Evolutionary conservation across 2,797 vertebrate species (phyloP).

Genomic region (Diplodus sargus): DNA sequence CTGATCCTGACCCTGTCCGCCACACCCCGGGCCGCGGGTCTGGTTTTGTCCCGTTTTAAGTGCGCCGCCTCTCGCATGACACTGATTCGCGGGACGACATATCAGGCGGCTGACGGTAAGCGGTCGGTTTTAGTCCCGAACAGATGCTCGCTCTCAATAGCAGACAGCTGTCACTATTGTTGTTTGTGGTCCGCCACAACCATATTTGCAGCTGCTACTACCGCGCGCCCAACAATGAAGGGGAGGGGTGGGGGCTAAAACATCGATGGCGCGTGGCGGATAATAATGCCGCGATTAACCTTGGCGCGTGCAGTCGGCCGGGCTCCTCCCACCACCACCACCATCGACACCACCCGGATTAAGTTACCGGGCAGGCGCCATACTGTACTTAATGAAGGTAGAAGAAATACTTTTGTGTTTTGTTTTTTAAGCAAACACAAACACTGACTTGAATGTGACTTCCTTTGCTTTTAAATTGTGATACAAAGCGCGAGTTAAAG

Average conservation of each 20-base stretch:
- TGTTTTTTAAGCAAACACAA: too few species aligned
- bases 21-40: constrained; percentile 65
- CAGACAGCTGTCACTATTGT: constrained; percentile 90
- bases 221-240: constrained; percentile 83
- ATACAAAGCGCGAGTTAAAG: not conserved
- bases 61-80: constrained; percentile 71
- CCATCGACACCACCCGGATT: constrained; percentile 65
- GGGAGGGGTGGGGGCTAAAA: constrained; percentile 71
- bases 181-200: constrained; percentile 82
- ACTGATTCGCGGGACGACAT: constrained; percentile 81
- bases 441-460: too few species aligned
- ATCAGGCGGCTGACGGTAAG: constrained; percentile 80
- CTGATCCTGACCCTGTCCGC: constrained; percentile 72
- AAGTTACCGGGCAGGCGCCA: constrained; percentile 79
- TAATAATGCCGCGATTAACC: constrained; percentile 88
- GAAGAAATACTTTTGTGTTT: not conserved
- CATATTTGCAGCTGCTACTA: constrained; percentile 88
- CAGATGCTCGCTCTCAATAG: constrained; percentile 88
- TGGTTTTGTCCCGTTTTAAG: constrained; percentile 73
- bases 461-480: too few species aligned
- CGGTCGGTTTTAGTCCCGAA: constrained; percentile 83
- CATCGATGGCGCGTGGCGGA: constrained; percentile 87
- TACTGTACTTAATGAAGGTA: constrained; percentile 15
- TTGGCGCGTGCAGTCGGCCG: constrained; percentile 81
- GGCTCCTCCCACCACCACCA: constrained; percentile 37